These are phyloP conservation scores for Catocala fraxini DNA, from an alignment of 2,888 invertebrate species.

Conservation along the genomic window DNA sequence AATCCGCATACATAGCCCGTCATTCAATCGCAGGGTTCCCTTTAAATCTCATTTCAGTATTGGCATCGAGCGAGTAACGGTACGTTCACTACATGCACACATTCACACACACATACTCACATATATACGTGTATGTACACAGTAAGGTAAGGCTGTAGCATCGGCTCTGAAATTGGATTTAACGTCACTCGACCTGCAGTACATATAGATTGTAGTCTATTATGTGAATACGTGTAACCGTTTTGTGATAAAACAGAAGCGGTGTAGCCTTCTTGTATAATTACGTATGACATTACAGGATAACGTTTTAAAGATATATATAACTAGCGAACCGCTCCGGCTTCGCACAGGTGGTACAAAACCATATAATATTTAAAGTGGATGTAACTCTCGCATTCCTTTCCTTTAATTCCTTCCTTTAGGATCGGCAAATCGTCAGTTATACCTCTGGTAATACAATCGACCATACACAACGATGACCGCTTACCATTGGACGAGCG, in stretches of 20 bases:
- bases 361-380: no score
- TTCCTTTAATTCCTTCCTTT: no score
- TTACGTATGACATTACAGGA: no score
- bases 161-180: constrained; percentile 41
- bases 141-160: constrained; percentile 8
- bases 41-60: constrained; percentile 5
- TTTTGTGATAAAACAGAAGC: not conserved
- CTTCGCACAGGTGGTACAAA: no score
- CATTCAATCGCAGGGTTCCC: not conserved
- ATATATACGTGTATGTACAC: not conserved
- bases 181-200: constrained; percentile 20
- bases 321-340: no score
- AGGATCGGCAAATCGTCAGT: no score
- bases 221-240: not conserved
- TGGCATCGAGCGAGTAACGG: constrained; percentile 4
- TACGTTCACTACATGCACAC: not conserved
- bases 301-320: no score
- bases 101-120: not conserved
- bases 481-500: no score
- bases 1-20: not conserved
- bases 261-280: no score
- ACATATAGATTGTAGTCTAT: constrained; percentile 5
- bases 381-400: no score
- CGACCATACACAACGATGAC: no score
- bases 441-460: no score